phyloP scores from a whole-genome alignment of 2,888 invertebrate genomes.

The Volucella inanis region DNA sequence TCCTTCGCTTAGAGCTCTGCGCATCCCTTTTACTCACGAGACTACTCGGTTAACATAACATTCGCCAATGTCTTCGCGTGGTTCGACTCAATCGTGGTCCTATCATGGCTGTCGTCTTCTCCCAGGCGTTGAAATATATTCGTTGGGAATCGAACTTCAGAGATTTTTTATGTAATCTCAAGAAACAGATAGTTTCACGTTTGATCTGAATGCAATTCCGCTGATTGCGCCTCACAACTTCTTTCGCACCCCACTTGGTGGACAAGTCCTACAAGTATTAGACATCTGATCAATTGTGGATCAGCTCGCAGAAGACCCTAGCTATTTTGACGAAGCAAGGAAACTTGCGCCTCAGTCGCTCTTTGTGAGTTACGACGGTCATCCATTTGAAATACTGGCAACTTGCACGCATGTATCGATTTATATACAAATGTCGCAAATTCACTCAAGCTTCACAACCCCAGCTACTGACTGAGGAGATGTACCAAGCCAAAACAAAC shows the following conservation, averaged over 20 bases:
- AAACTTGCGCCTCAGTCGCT: no score
- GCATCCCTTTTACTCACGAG: no score
- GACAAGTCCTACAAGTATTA: not conserved
- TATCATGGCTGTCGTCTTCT: no score
- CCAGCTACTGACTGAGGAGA: no score
- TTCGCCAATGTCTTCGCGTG: no score
- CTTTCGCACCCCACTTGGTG: conserved; percentile 6
- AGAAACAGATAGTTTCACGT: conserved; percentile 11
- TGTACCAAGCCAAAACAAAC: not conserved
- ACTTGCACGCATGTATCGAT: no score
- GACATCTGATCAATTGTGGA: not conserved
- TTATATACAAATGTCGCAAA: no score
- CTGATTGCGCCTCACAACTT: conserved; percentile 66
- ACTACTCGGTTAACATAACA: no score
- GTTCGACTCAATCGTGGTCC: no score
- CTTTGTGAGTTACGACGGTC: conserved; percentile 54
- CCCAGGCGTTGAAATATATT: not conserved
- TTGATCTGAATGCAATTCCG: not conserved
- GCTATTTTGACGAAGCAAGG: no score
- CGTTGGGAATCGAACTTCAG: not conserved
- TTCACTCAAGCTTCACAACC: no score
- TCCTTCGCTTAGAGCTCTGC: no score
- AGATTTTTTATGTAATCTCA: not conserved
- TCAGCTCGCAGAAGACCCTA: not conserved
- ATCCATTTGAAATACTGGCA: not conserved